Evolutionary conservation across 2,888 invertebrate species (phyloP).

Genomic region (Aproaerema taeniolella): DNA sequence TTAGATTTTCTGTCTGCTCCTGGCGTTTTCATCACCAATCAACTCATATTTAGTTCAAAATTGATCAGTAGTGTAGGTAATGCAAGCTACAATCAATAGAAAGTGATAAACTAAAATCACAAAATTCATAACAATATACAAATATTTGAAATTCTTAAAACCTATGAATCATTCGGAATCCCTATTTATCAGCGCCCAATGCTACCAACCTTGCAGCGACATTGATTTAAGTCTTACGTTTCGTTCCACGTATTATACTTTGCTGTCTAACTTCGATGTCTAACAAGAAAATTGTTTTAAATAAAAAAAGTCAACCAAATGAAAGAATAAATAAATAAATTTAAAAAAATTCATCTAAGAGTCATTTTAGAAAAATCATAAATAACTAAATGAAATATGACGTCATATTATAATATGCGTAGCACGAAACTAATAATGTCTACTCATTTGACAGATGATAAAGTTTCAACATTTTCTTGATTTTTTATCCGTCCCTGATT

Average conservation of each 20-base stretch:
- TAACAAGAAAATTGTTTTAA: no score
- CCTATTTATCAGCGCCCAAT: slow-evolving; percentile 36
- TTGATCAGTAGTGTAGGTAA: no score
- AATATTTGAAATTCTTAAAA: slow-evolving; percentile 19
- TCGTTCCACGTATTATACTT: no score
- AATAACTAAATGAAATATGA: not conserved
- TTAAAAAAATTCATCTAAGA: not conserved
- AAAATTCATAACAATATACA: not conserved
- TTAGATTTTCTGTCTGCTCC: no score
- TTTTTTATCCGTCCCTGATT: slow-evolving; percentile 55
- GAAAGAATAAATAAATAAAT: not conserved
- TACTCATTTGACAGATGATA: slow-evolving; percentile 47
- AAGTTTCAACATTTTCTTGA: slow-evolving; percentile 35
- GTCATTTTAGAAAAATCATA: not conserved
- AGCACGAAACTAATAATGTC: slow-evolving; percentile 7
- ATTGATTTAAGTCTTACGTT: no score
- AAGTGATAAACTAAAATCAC: no score
- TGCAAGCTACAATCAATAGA: no score
- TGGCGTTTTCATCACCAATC: no score
- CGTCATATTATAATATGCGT: not conserved
- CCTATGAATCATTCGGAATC: slow-evolving; percentile 58
- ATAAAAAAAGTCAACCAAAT: no score
- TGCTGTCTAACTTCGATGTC: no score
- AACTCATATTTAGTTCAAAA: no score
- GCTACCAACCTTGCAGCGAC: slow-evolving; percentile 14